These are phyloP conservation scores for Dascillus cervinus DNA, from an alignment of 2,888 invertebrate genomes.

Conservation along the genomic window DNA sequence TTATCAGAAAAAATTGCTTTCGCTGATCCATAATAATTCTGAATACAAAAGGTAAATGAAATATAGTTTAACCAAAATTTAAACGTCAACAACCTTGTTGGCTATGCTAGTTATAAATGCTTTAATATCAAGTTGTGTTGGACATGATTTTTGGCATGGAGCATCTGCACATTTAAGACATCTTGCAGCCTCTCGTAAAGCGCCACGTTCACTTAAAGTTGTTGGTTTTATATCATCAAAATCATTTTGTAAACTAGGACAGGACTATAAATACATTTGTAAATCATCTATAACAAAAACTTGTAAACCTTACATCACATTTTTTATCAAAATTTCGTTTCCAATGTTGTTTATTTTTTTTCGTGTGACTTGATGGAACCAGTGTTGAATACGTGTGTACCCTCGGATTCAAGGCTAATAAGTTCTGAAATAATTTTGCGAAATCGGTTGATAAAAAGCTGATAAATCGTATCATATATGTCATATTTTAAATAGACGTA, in stretches of 20 bases:
- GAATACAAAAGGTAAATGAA: slow-evolving; percentile 21
- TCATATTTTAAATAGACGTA: too few species aligned
- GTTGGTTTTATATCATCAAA: slow-evolving; percentile 98
- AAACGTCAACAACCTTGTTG: slow-evolving; percentile 62
- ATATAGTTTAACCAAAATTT: background rate
- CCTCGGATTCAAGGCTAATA: slow-evolving; percentile 79
- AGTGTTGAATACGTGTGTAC: slow-evolving; percentile 67
- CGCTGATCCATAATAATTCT: slow-evolving; percentile 97
- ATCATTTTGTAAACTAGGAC: slow-evolving; percentile 69
- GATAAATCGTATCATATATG: too few species aligned
- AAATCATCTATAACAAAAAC: slow-evolving; percentile 4
- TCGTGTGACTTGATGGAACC: slow-evolving; percentile 79
- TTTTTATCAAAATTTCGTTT: slow-evolving; percentile 84
- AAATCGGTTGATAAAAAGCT: too few species aligned
- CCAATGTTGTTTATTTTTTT: slow-evolving; percentile 87
- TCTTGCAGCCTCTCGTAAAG: slow-evolving; percentile 79
- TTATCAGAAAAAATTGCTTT: slow-evolving; percentile 96
- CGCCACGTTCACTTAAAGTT: slow-evolving; percentile 91
- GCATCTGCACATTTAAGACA: slow-evolving; percentile 93
- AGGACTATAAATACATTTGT: slow-evolving; percentile 46
- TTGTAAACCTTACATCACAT: slow-evolving; percentile 61
- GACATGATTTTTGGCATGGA: slow-evolving; percentile 97
- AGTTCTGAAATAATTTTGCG: slow-evolving; percentile 70
- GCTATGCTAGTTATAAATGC: slow-evolving; percentile 94
- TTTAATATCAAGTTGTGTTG: slow-evolving; percentile 95